Base-by-base conservation (phyloP, 2,888 invertebrate genomes). In the Machimus atricapillus region DNA sequence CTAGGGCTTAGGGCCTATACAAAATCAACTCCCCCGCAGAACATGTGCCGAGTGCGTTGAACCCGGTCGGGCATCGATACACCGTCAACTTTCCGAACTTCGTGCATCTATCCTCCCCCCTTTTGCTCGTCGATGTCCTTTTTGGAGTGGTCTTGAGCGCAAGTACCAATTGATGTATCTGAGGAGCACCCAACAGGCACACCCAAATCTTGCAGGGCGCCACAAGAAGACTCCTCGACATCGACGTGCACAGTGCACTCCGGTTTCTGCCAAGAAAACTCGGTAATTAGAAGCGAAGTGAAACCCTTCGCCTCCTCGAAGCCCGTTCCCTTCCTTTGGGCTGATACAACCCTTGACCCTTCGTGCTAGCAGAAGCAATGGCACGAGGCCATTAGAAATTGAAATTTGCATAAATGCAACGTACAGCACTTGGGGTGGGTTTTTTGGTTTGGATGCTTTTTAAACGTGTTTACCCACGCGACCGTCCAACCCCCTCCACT, bases 131-230 rank as follows among this genome's bases (percentile, higher is more conserved):
- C 23, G 66, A 37, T 82, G 82, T 82, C 66, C 66, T 82, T 34
- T 46, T 34, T 66, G 66, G 82, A 58, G 66, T 58, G 66, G 14
- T 34, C 46, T 81, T 58, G 34, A 82, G 82, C 82, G 82, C 82
- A 82, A 82, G 82, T 82, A 82, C 66, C 82, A 82, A 82, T 82
- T 82, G 82, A 82, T 82, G 82, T 31, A 79, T 82, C 58, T 66
- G 66, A 31, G 19, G 58, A 66, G 27, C 46, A 43, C 78, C 78
- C 78, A 78, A 66, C 58, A 82, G 82, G 82, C 82, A 82, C 82
- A 66, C 82, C 82, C 82, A 82, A 82, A 82, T 58, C 82, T 56
- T 82, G 1, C 27, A 79, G 79, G 52, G 31, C n/a, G 52, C 34
- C 52, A 31, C 46, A 79, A 79, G 79, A 16, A 79, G 16, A 79